Evolutionary conservation across 2,888 invertebrate species (phyloP), one percentile per base, ranked within the genome.

Genomic region (Ornithoptera priamus): DNA sequence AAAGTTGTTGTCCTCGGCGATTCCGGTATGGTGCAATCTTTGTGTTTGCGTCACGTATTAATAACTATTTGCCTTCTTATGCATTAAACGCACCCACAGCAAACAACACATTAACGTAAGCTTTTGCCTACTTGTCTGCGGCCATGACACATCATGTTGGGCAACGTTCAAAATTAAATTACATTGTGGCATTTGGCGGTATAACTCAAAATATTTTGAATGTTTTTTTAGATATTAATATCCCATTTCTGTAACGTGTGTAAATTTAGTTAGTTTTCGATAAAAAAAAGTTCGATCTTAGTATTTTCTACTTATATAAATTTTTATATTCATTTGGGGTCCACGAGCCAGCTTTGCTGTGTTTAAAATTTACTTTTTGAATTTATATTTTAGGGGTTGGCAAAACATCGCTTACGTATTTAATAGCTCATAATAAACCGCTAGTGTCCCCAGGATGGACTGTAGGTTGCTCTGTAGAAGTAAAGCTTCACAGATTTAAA

Each of bases 391-490:
- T 87, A 96, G 99, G 99, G 72, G 99, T 99, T 72, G 99, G 99
- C 24, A 99, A 99, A 93, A 97, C 99, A 6, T 98, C 98, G 0
- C 93, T 99, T 62, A 97, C 98, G 0, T 97, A 99, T 89, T 89
- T 99, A 72, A 96, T 99, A 76, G 97, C 98, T 67, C 96, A 98
- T 79, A 96, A 96, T 82, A 96, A 97, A 84, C 95, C 97, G 0
- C 94, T 98, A 5, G 93, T 94, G 67, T 97, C 97, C 72, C 98
- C 98, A 1, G 96, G 97, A 68, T 99, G 98, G 97, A 99, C 99
- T 0, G 96, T 99, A 58, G 99, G 99, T 2, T 98, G 98, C 85
- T 96, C 97, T 1, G 96, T 99, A 1, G 99, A 99, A 92, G 98
- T 99, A 0, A 98, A 98, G 93, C 91, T 99, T 64, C 99, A 99